Evolutionary conservation across 1,140 invertebrate species (phyloP), one percentile per base, ranked within the genome.

Genomic region (Luehdorfia chinensis): DNA sequence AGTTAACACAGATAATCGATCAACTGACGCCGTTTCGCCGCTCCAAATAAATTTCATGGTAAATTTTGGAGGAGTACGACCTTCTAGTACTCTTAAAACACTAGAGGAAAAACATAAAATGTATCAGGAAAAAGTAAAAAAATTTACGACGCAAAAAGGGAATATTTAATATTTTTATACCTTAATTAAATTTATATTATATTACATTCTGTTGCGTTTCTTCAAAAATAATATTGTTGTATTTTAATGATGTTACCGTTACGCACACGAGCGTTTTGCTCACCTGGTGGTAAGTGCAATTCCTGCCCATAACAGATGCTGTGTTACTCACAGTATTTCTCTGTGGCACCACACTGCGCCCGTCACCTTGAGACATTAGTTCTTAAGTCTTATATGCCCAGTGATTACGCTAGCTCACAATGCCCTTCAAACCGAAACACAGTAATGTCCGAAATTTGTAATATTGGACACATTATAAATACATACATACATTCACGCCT

Each of bases 121-220:
- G 50, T 85, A 75, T 49, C 79, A 84, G 43, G 75, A 84, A 41
- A 70, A 71, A 63, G 70, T 85, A 3, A 84, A 76, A 63, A 52
- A 51, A 2, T 77, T 72, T 36, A 57, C 53, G 1, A 23, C 59
- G 15, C 54, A 70, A 5, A 41, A 47, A 4, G 50, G 55, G 2
- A 60, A 55, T 31, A 15, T 16, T 8, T 58, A 49, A 44, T 36
- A 36, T 16, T 21, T 23, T 21, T n/a, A 36, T 32, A 28, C 13
- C 32, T 25, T 47, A 9, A 18, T 41, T 18, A 7, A 16, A 8
- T 5, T 41, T 16, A 44, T 41, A 25, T 34, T 33, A 6, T 6
- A 23, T 7, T 27, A n/a, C 11, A 7, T 23, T 6, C 5, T 6
- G 11, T 27, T 27, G 11, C 11, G 11, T 27, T 9, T 27, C 7